Percentiles rank a stretch among this genome's conserved stretches.
Conservation (phyloP, 1,140 invertebrate species). For the Vanessa tameamea region DNA sequence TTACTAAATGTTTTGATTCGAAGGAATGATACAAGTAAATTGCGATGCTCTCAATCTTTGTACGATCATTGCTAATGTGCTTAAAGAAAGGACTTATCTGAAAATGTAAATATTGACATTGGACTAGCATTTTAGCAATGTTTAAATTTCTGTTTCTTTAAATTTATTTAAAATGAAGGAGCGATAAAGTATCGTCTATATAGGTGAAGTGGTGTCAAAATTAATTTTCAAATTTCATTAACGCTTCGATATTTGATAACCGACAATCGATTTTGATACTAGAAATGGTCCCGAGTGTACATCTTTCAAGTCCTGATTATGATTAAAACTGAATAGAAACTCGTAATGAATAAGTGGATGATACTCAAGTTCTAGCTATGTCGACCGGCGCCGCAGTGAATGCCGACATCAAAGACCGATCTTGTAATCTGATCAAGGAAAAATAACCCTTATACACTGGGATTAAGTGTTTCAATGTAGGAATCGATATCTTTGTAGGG, state of each 20-base stretch:
- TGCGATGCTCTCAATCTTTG: no score
- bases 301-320: conserved; percentile 55
- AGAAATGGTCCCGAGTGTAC: conserved; percentile 27
- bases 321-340: conserved; percentile 73
- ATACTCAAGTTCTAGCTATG: conserved; percentile 75
- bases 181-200: neutral
- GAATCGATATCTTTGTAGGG: conserved; percentile 48
- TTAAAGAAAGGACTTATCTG: no score
- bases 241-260: conserved; percentile 13
- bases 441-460: conserved; percentile 42
- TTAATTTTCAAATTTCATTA: conserved; percentile 32
- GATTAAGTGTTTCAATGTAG: conserved; percentile 29
- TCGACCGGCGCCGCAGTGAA: conserved; percentile 73
- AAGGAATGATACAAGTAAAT: no score
- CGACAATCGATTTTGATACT: conserved; percentile 28
- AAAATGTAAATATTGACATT: no score
- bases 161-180: neutral
- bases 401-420: conserved; percentile 47
- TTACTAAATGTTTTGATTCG: no score
- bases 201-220: conserved; percentile 8
- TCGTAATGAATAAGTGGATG: conserved; percentile 77
- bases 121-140: no score
- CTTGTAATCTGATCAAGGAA: conserved; percentile 28
- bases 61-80: no score
- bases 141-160: neutral